Base-by-base conservation (phyloP, 2,113 vertebrate genomes). In the Indri indri region DNA sequence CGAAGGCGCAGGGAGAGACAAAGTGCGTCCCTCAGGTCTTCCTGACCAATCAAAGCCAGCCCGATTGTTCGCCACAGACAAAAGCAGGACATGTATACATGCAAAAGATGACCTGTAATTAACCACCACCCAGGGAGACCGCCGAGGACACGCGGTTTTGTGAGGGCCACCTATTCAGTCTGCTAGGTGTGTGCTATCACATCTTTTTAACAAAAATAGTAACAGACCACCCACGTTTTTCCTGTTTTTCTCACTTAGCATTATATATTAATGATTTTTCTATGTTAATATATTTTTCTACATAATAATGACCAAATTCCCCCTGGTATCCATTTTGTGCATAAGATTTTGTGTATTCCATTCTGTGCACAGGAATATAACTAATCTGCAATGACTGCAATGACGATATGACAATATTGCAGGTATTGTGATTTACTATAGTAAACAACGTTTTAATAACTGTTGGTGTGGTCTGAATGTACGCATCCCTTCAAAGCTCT, bases 111-210 rank as follows among this genome's bases (percentile, higher is more conserved):
- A 22, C 20, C 37, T 10, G 1, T 20, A 45, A 50, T 8, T 20
- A 37, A 16, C 32, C n/a, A 47, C 12, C 14, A 70, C 34, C 34
- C 34, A 66, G 68, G 54, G 63, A 74, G 61, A 63, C 25, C 4
- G n/a, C 25, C 25, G 3, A 0, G 2, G 42, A 45, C 8, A 54
- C 3, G 16, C 4, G 32, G 2, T n/a, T 13, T 23, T 23, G 0
- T 34, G 54, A 81, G 50, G 47, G 11, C 3, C 5, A 5, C 47
- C 61, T 13, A 8, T 22, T 71, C 59, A 34, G 11, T 6, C 86
- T 32, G 79, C 25, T 22, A 70, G 45, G 34, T 18, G 14, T 47
- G 89, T 40, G 34, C 23, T 17, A 9, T 34, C 66, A 20, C 11
- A 50, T 27, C 40, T 52, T 73, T 94, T 90, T 59, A 66, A 74